Percentiles rank a stretch among this genome's conserved stretches.
These are phyloP conservation scores for Drosophila meridionalis DNA, from an alignment of 2,888 invertebrate species.

Conservation along the genomic window DNA sequence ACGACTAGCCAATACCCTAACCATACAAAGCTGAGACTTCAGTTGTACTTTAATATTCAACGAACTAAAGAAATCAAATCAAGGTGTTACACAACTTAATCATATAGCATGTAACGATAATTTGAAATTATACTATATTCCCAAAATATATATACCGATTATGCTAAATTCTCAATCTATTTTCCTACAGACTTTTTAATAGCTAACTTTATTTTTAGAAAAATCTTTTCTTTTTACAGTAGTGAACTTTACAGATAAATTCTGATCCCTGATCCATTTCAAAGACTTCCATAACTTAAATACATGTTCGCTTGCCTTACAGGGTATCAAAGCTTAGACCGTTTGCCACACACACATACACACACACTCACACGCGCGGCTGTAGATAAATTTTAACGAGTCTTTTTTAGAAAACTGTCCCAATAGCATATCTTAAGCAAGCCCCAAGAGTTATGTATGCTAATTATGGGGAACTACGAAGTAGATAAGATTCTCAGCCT, in stretches of 20 bases:
- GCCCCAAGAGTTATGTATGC: constrained; percentile 11
- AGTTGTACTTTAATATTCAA: no score
- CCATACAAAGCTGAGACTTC: no score
- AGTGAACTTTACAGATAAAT: no score
- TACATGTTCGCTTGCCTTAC: background rate
- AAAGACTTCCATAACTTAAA: background rate
- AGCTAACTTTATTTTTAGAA: background rate
- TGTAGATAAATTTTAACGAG: constrained; percentile 25
- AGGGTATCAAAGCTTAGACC: constrained; percentile 5
- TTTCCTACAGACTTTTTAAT: background rate
- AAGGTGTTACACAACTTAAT: no score
- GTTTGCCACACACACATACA: background rate
- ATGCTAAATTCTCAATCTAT: no score
- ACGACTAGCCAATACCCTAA: background rate
- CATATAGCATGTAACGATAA: no score
- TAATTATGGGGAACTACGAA: constrained; percentile 12
- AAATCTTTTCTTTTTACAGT: no score
- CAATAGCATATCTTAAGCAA: constrained; percentile 15
- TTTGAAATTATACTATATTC: no score
- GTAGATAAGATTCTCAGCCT: constrained; percentile 8
- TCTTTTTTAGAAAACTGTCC: constrained; percentile 10
- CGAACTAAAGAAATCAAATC: no score
- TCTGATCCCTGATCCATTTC: no score
- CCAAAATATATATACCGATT: no score
- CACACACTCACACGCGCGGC: background rate